These are phyloP conservation scores for Cecidostiba fungosa DNA, from an alignment of 2,888 invertebrate genomes.

Conservation along the genomic window DNA sequence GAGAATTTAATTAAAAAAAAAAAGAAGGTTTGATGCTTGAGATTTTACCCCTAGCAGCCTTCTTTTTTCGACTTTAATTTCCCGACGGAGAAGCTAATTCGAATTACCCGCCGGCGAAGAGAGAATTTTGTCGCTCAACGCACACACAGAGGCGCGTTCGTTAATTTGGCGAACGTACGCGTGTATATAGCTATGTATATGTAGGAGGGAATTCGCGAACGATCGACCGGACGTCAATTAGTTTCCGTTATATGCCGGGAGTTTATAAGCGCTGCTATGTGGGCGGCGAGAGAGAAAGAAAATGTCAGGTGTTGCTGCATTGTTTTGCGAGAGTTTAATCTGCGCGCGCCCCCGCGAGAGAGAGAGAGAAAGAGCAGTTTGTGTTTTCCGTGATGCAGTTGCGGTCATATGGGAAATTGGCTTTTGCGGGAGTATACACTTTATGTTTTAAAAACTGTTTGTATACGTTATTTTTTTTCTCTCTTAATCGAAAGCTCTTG, in stretches of 20 bases:
- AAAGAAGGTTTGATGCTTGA: not conserved
- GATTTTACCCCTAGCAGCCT: not conserved
- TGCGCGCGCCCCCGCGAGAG: not conserved
- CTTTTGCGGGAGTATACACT: too few relatives aligned
- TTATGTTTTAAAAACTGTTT: too few relatives aligned
- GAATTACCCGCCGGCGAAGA: not conserved
- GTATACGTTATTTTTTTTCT: too few relatives aligned
- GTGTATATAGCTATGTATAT: not conserved
- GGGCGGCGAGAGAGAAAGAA: conserved; percentile 9
- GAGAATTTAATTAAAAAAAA: conserved; percentile 39
- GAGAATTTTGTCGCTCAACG: not conserved
- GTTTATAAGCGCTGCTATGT: not conserved
- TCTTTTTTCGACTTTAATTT: conserved; percentile 47
- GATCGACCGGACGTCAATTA: conserved; percentile 41
- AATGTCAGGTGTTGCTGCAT: not conserved
- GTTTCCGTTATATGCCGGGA: conserved; percentile 27
- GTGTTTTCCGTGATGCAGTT: not conserved
- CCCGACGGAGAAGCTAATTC: conserved; percentile 13
- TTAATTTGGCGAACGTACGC: not conserved
- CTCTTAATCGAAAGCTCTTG: not conserved
- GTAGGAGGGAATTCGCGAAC: not conserved
- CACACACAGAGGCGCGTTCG: not conserved
- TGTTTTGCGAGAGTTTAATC: conserved; percentile 18
- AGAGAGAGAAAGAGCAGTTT: not conserved
- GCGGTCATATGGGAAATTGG: too few relatives aligned